Evolutionary conservation across 2,113 vertebrate genomes (phyloP).

Genomic region (Mohoua ochrocephala): DNA sequence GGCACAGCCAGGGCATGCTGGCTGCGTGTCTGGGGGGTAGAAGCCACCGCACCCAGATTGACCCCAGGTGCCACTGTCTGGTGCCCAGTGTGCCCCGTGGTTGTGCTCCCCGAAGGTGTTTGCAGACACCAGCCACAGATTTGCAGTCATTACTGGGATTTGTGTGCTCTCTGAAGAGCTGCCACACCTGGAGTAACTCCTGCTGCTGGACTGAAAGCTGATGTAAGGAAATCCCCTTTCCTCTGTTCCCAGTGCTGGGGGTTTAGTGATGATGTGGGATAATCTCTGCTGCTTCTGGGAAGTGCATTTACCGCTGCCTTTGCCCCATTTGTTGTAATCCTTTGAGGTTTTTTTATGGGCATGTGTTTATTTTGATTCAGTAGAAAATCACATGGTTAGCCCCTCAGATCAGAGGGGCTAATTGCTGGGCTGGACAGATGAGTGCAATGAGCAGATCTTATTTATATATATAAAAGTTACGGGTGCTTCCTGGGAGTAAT

Average conservation of each 20-base stretch:
- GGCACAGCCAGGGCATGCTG: accelerated
- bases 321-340: background rate
- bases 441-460: background rate
- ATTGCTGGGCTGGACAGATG: background rate
- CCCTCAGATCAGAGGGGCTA: background rate
- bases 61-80: accelerated
- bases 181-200: background rate
- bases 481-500: background rate
- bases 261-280: background rate
- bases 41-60: accelerated
- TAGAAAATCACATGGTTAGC: background rate
- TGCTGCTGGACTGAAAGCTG: background rate
- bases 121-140: background rate
- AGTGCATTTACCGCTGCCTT: background rate
- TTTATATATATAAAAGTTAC: background rate
- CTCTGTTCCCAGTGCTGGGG: background rate
- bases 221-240: background rate
- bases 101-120: background rate
- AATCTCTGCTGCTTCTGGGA: background rate
- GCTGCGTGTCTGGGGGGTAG: accelerated
- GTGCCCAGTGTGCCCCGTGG: background rate
- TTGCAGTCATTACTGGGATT: background rate
- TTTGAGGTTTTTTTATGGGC: background rate
- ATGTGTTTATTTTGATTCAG: background rate
- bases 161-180: background rate